These are phyloP conservation scores for Chlorodrepanis virens DNA, from an alignment of 2,113 vertebrate genomes.

Conservation along the genomic window DNA sequence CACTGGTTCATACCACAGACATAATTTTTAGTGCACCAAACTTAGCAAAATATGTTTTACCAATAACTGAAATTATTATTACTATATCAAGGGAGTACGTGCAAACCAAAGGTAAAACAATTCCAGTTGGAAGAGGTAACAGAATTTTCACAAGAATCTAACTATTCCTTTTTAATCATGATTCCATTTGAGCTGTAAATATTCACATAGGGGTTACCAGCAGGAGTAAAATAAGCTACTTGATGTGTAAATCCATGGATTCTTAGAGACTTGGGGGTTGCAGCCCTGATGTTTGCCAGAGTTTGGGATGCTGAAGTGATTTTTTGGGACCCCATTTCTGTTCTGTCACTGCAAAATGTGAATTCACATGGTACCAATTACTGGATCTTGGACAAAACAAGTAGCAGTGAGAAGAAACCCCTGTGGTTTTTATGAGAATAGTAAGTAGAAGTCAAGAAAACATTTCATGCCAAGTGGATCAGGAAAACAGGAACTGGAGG, in stretches of 20 bases:
- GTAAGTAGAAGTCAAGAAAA: not conserved
- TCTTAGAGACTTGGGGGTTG: not conserved
- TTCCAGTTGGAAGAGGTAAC: not conserved
- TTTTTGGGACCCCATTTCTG: not conserved
- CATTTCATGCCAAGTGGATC: not conserved
- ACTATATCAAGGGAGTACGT: not conserved
- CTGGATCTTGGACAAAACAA: conserved; percentile 6
- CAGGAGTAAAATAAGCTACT: not conserved
- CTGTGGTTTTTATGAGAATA: not conserved
- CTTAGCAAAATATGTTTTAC: not conserved
- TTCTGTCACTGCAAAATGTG: not conserved
- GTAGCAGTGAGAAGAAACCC: conserved; percentile 31
- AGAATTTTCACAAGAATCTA: not conserved
- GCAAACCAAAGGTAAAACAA: not conserved
- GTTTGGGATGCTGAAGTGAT: not conserved
- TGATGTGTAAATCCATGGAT: not conserved
- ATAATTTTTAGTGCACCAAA: not conserved
- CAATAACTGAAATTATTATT: not conserved
- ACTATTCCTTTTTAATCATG: not conserved
- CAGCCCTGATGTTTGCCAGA: not conserved
- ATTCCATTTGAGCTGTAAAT: not conserved
- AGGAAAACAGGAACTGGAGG: not conserved
- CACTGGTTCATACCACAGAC: not conserved
- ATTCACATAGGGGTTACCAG: not conserved
- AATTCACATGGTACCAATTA: not conserved